These are phyloP conservation scores for Wiebesia pumilae DNA, from an alignment of 1,140 invertebrate species.

Conservation along the genomic window DNA sequence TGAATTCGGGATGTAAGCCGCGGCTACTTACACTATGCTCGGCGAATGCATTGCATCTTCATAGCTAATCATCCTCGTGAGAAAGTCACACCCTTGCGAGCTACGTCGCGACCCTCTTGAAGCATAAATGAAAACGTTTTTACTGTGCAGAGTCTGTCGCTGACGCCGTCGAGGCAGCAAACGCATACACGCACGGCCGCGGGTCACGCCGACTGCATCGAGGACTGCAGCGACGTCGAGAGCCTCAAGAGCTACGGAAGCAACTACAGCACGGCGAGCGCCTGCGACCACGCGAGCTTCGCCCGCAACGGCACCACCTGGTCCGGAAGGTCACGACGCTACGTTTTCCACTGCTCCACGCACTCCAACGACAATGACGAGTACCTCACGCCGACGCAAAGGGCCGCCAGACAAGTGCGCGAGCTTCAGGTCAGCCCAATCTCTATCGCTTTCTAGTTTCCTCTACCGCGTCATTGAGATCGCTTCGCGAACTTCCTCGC, in stretches of 20 bases:
- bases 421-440: constrained; percentile 75
- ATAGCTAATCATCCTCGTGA: too few relatives aligned
- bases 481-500: too few relatives aligned
- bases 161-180: constrained; percentile 71
- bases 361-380: constrained; percentile 84
- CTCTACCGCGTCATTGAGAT: too few relatives aligned
- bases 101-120: too few relatives aligned
- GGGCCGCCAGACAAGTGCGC: constrained; percentile 85
- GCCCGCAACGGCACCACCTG: constrained; percentile 88
- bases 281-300: constrained; percentile 86
- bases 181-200: constrained; percentile 58
- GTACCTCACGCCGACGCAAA: constrained; percentile 90
- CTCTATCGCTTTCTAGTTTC: too few relatives aligned
- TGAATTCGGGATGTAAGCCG: too few relatives aligned
- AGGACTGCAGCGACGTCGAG: constrained; percentile 82
- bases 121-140: not conserved
- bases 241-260: constrained; percentile 86
- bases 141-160: constrained; percentile 71
- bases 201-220: constrained; percentile 58
- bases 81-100: too few relatives aligned
- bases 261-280: constrained; percentile 81
- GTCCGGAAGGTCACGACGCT: constrained; percentile 77
- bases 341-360: constrained; percentile 88
- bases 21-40: too few relatives aligned
- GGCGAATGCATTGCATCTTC: too few relatives aligned